Percentiles rank a stretch among this genome's conserved stretches.
Conservation (phyloP, 2,797 vertebrate genomes). For the Amblyraja radiata region DNA sequence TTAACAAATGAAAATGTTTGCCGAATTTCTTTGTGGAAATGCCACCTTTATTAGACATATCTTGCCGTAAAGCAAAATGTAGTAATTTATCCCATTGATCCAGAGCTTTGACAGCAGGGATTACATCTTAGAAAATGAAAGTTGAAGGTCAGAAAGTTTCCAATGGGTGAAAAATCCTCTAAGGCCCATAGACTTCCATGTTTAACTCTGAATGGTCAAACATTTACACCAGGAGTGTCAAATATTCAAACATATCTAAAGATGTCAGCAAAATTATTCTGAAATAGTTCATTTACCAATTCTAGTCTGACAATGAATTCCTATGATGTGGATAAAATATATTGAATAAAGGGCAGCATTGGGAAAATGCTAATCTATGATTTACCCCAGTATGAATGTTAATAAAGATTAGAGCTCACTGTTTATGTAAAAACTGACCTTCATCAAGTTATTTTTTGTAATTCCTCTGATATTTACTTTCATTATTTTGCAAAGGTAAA, state of each 20-base stretch:
- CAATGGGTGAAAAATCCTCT: background rate
- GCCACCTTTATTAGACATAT: too few species aligned
- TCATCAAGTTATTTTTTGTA: slow-evolving; percentile 26
- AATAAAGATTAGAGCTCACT: background rate
- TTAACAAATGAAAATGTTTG: background rate
- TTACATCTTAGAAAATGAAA: background rate
- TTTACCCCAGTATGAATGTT: slow-evolving; percentile 2
- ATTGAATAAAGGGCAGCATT: background rate
- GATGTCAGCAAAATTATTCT: background rate
- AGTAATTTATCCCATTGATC: background rate
- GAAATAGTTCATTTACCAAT: background rate
- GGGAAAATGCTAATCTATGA: background rate
- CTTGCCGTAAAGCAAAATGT: background rate
- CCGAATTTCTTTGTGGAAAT: background rate
- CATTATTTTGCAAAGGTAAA: slow-evolving; percentile 67
- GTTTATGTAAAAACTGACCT: slow-evolving; percentile 27
- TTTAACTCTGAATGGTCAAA: background rate
- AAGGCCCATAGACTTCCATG: background rate
- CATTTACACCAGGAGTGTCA: background rate
- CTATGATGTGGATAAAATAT: background rate
- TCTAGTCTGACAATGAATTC: background rate
- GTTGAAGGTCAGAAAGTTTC: background rate
- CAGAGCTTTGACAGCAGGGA: background rate
- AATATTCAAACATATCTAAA: background rate
- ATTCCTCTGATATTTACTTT: slow-evolving; percentile 73